Evolutionary conservation across 2,113 vertebrate genomes (phyloP).

Genomic region (Centropristis striata): DNA sequence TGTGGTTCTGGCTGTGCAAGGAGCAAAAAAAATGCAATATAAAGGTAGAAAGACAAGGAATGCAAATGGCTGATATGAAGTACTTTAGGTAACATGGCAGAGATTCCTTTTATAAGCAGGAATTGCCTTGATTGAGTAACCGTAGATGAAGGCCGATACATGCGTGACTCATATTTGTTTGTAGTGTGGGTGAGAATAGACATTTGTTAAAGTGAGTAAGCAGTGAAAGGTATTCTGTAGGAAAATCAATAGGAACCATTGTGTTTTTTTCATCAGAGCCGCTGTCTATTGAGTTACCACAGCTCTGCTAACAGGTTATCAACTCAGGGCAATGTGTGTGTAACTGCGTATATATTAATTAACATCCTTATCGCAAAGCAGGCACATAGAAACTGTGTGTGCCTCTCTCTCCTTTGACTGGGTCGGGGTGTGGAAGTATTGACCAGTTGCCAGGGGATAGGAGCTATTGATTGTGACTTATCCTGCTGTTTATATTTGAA

Average conservation of each 20-base stretch:
- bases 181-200: slow-evolving; percentile 8
- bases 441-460: slow-evolving; percentile 85
- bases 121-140: slow-evolving; percentile 7
- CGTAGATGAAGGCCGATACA: neutral
- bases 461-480: slow-evolving; percentile 88
- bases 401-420: slow-evolving; percentile 35
- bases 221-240: slow-evolving; percentile 60
- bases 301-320: slow-evolving; percentile 79
- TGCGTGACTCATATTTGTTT: slow-evolving; percentile 10
- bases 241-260: slow-evolving; percentile 82
- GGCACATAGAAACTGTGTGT: slow-evolving; percentile 31
- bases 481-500: slow-evolving; percentile 90
- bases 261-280: slow-evolving; percentile 69
- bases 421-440: slow-evolving; percentile 83
- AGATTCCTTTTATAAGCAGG: slow-evolving; percentile 8
- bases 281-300: slow-evolving; percentile 72
- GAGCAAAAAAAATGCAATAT: neutral
- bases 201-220: slow-evolving; percentile 66
- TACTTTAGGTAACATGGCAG: neutral
- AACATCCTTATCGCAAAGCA: slow-evolving; percentile 63
- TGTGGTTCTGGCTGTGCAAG: slow-evolving; percentile 28
- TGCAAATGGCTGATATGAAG: neutral
- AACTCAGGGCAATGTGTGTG: slow-evolving; percentile 64
- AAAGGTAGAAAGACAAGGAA: slow-evolving; percentile 8
- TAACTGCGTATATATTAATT: slow-evolving; percentile 60